phyloP scores from a whole-genome alignment of 2,113 vertebrate genomes.

The Podarcis cretensis region DNA sequence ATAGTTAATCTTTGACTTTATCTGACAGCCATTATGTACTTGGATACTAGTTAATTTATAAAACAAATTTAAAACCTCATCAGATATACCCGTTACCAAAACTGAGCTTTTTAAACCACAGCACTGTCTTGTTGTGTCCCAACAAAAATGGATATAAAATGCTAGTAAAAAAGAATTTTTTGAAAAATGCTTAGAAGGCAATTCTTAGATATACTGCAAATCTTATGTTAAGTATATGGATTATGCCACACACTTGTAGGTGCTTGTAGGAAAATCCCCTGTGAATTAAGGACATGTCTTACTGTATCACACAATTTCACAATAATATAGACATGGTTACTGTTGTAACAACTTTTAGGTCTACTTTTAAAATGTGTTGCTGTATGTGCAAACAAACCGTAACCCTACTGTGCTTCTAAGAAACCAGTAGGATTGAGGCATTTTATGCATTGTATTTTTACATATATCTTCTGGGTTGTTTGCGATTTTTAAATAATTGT shows the following conservation, averaged over 20 bases:
- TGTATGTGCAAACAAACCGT: not conserved
- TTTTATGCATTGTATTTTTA: too few species aligned
- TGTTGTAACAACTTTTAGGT: not conserved
- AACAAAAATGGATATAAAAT: not conserved
- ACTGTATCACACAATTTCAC: not conserved
- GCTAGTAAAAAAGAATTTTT: not conserved
- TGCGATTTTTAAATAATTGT: too few species aligned
- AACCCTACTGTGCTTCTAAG: too few species aligned
- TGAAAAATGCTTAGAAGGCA: not conserved
- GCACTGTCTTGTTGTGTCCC: not conserved
- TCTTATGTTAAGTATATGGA: not conserved
- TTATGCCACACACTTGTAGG: not conserved
- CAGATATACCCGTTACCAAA: not conserved
- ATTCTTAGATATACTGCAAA: not conserved
- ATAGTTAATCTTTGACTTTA: not conserved
- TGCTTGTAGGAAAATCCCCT: not conserved
- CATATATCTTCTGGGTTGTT: too few species aligned
- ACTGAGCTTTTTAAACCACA: not conserved
- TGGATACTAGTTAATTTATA: not conserved
- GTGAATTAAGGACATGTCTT: not conserved
- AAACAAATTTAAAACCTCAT: not conserved
- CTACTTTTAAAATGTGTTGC: not conserved
- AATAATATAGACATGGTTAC: not conserved
- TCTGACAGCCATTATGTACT: not conserved
- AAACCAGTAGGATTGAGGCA: too few species aligned